Percentiles rank a stretch among this genome's conserved stretches.
Evolutionary conservation across 1,140 invertebrate species (phyloP).

Genomic region (Potamilus streckersoni): DNA sequence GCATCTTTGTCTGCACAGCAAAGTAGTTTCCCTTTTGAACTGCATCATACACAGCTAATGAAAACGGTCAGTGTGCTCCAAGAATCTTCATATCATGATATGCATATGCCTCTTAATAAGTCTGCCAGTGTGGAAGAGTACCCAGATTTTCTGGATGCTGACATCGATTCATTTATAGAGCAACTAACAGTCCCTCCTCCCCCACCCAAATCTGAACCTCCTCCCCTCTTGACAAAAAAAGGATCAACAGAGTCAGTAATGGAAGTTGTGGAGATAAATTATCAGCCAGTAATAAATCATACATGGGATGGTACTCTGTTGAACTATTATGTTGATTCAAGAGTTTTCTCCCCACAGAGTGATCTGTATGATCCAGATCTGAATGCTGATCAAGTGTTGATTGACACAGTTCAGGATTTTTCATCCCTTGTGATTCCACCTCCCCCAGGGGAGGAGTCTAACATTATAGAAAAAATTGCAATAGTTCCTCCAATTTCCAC

Average conservation of each 20-base stretch:
- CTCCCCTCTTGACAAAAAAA: neutral
- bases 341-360: too few relatives aligned
- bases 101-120: conserved; percentile 70
- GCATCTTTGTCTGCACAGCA: too few relatives aligned
- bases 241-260: neutral
- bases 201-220: conserved; percentile 40
- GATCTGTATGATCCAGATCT: too few relatives aligned
- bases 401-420: conserved; percentile 22
- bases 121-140: conserved; percentile 50
- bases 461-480: conserved; percentile 37
- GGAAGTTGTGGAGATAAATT: conserved; percentile 3
- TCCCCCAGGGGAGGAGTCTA: conserved; percentile 35
- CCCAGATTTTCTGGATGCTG: conserved; percentile 57
- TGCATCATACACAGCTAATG: conserved; percentile 1
- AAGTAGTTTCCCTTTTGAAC: too few relatives aligned
- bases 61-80: conserved; percentile 6
- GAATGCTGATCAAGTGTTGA: neutral
- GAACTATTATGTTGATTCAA: too few relatives aligned
- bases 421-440: conserved; percentile 40
- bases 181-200: conserved; percentile 83
- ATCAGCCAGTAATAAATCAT: conserved; percentile 8
- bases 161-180: conserved; percentile 84
- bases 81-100: conserved; percentile 2
- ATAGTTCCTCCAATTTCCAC: conserved; percentile 40
- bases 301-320: conserved; percentile 35